A percentile compares a stretch with the other conserved stretches of the same genome.
These are phyloP conservation scores for Phalacrocorax aristotelis DNA, from an alignment of 2,113 vertebrate genomes.

Conservation along the genomic window DNA sequence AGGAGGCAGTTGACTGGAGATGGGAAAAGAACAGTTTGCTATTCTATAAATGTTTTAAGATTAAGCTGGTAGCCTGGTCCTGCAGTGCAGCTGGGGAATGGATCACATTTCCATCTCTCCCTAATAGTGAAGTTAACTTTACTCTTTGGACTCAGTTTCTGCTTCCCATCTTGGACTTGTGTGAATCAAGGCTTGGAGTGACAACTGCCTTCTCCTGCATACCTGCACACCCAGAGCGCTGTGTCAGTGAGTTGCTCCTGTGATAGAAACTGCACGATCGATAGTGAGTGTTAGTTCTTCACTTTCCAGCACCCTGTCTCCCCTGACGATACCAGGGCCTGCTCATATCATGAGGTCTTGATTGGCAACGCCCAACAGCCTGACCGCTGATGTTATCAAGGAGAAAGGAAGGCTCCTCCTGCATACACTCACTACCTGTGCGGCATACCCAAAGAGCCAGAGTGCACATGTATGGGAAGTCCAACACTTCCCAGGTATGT, in stretches of 20 bases:
- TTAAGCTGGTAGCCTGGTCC: neutral
- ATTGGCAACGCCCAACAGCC: neutral
- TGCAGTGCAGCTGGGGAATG: neutral
- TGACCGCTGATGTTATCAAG: neutral
- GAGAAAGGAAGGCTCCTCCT: neutral
- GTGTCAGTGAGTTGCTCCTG: neutral
- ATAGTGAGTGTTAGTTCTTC: neutral
- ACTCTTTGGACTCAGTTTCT: neutral
- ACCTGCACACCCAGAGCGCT: neutral
- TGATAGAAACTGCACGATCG: neutral
- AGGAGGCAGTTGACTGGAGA: neutral
- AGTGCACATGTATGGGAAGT: accelerated
- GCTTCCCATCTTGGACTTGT: neutral
- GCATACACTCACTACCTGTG: neutral
- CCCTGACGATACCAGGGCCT: neutral
- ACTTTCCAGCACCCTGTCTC: neutral
- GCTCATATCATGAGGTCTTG: neutral
- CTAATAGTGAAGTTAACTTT: neutral
- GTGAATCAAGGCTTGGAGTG: neutral
- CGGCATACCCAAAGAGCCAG: neutral
- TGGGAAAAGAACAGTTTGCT: neutral
- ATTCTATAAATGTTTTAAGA: neutral
- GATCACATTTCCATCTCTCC: neutral
- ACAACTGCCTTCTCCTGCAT: neutral
- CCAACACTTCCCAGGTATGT: neutral